Evolutionary conservation across 2,888 invertebrate species (phyloP).

Genomic region (Nemotelus nigrinus): DNA sequence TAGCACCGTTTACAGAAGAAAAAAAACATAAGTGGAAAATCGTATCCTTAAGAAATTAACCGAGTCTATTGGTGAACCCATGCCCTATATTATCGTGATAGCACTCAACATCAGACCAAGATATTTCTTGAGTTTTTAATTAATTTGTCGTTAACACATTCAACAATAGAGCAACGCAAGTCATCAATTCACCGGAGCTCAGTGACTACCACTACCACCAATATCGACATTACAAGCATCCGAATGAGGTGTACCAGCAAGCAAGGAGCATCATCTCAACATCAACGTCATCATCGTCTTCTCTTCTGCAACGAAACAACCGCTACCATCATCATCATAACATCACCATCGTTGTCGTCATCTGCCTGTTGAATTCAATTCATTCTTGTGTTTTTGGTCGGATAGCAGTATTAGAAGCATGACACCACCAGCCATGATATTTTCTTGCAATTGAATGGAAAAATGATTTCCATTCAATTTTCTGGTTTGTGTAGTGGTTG

Average conservation of each 20-base stretch:
- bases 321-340: background rate
- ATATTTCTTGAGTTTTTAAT: conserved; percentile 44
- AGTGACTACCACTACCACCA: background rate
- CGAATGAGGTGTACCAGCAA: background rate
- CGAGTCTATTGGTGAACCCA: background rate
- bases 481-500: conserved; percentile 6
- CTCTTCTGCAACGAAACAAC: background rate
- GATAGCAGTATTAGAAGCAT: background rate
- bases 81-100: conserved; percentile 19
- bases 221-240: conserved; percentile 1
- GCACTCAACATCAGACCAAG: conserved; percentile 31
- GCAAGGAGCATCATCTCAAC: conserved; percentile 1
- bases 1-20: background rate
- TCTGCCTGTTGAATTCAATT: conserved; percentile 41
- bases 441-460: conserved; percentile 47
- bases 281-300: conserved; percentile 19
- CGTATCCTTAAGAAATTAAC: background rate
- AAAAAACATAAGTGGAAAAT: conserved; percentile 18
- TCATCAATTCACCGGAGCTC: conserved; percentile 22
- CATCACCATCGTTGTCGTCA: conserved; percentile 13
- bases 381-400: background rate
- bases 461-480: conserved; percentile 44
- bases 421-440: conserved; percentile 7
- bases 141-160: conserved; percentile 48
- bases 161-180: conserved; percentile 28